Evolutionary conservation across 2,113 vertebrate genomes (phyloP).

Genomic region (Antechinus stuartii): DNA sequence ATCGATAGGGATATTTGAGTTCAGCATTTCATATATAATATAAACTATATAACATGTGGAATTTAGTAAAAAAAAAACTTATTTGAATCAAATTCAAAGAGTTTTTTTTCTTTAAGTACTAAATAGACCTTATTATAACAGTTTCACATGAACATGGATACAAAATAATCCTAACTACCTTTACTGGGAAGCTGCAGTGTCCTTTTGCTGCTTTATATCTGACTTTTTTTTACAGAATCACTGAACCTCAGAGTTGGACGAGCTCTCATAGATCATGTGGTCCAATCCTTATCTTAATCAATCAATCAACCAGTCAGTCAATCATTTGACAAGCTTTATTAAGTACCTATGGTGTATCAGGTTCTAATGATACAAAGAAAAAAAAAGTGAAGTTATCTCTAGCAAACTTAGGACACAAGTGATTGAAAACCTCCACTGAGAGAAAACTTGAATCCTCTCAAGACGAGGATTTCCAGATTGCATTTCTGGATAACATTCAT

Average conservation of each 20-base stretch:
- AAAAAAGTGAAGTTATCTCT: background rate
- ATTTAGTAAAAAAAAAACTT: background rate
- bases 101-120: background rate
- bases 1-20: constrained; percentile 14
- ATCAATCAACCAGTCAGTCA: background rate
- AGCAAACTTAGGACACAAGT: background rate
- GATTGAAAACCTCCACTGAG: background rate
- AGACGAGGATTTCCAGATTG: background rate
- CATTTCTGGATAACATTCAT: background rate
- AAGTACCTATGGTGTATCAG: background rate
- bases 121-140: background rate
- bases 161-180: background rate
- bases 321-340: background rate
- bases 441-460: background rate
- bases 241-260: background rate
- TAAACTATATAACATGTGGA: constrained; percentile 7
- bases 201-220: background rate
- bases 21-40: constrained; percentile 3
- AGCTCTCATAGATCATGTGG: background rate
- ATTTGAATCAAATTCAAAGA: background rate
- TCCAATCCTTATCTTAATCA: background rate
- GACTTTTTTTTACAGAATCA: background rate
- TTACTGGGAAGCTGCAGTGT: background rate
- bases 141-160: background rate
- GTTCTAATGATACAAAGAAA: background rate